phyloP scores from a whole-genome alignment of 2,797 vertebrate genomes.

The Phataginus tricuspis region DNA sequence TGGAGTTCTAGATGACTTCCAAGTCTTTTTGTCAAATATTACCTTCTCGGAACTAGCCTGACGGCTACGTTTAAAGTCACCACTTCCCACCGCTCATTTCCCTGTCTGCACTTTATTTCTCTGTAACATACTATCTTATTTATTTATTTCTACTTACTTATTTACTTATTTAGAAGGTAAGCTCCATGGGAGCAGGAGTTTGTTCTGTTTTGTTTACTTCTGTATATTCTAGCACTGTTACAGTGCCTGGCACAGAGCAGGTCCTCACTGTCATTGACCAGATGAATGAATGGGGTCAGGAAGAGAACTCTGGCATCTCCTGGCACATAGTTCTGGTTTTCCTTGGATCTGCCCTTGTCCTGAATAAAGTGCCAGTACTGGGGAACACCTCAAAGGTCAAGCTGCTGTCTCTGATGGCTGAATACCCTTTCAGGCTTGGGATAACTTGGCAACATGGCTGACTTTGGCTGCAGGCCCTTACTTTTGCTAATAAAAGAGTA shows the following conservation, averaged over 20 bases:
- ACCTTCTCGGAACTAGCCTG: neutral
- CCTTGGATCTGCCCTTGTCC: neutral
- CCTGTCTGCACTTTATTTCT: neutral
- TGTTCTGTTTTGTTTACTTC: neutral
- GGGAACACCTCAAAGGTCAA: neutral
- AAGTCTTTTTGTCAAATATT: neutral
- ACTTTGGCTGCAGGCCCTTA: neutral
- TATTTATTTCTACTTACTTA: no score
- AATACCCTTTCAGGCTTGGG: neutral
- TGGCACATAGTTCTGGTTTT: neutral
- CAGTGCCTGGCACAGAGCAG: neutral
- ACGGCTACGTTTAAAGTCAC: neutral
- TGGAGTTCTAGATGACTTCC: neutral
- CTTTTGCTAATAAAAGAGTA: conserved; percentile 25
- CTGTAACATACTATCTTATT: neutral
- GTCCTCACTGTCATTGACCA: neutral
- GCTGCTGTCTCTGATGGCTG: neutral
- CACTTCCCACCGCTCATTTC: neutral
- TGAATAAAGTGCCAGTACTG: neutral
- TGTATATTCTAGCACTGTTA: neutral
- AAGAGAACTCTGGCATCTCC: neutral
- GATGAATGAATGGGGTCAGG: neutral
- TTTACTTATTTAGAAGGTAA: no score
- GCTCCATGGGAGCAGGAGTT: neutral
- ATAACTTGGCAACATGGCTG: neutral